These are phyloP conservation scores for Taeniopygia guttata DNA, from an alignment of 2,797 vertebrate genomes.

Conservation along the genomic window DNA sequence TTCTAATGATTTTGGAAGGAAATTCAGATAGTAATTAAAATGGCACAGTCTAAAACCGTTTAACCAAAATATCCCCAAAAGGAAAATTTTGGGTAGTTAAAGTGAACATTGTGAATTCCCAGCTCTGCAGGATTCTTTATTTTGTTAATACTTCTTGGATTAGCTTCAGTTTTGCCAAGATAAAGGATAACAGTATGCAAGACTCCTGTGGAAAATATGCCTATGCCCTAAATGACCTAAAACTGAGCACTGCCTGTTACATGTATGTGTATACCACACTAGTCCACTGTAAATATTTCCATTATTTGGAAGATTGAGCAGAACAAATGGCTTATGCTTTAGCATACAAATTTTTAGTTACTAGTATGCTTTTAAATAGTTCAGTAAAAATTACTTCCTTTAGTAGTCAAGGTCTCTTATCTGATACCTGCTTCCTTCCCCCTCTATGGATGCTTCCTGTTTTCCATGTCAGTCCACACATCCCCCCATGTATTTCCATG, in stretches of 20 bases:
- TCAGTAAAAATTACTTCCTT: slow-evolving; percentile 10
- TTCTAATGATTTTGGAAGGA: neutral
- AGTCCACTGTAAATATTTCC: neutral
- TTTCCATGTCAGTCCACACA: slow-evolving; percentile 10
- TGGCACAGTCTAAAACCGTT: neutral
- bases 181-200: neutral
- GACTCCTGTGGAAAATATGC: neutral
- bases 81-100: neutral
- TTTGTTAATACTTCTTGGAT: neutral
- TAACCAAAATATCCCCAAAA: neutral
- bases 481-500: neutral
- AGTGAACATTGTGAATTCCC: neutral
- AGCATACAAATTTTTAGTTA: neutral
- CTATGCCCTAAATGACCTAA: neutral
- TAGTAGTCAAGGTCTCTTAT: slow-evolving; percentile 18
- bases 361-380: neutral
- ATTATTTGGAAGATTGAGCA: neutral
- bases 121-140: neutral
- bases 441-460: slow-evolving; percentile 22
- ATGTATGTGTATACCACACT: rapidly evolving
- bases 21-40: neutral
- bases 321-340: neutral
- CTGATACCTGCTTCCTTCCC: slow-evolving; percentile 31
- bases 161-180: neutral
- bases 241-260: neutral